A percentile compares a stretch with the other conserved stretches of the same genome.
These are phyloP conservation scores for Copsychus sechellarum DNA, from an alignment of 2,113 vertebrate genomes.

Conservation along the genomic window DNA sequence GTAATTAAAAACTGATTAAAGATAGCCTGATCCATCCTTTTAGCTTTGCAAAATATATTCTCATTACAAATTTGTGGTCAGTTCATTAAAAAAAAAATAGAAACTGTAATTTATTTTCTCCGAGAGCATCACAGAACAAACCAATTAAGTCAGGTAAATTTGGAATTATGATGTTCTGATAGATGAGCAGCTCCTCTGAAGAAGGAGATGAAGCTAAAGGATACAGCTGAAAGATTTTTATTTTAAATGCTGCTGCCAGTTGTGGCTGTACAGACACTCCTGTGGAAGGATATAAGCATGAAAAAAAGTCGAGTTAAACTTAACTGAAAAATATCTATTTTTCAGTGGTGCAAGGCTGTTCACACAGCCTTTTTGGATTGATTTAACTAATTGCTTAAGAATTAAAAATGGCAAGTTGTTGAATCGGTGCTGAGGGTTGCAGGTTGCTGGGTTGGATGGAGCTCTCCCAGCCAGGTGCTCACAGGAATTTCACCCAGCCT, in stretches of 20 bases:
- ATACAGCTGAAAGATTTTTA: slow-evolving; percentile 1
- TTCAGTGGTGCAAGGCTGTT: neutral
- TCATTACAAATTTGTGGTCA: slow-evolving; percentile 43
- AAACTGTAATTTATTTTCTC: slow-evolving; percentile 46
- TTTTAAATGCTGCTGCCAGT: neutral
- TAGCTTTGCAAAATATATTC: slow-evolving; percentile 26
- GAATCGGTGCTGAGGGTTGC: neutral
- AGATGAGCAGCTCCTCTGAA: neutral
- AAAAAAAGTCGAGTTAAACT: neutral
- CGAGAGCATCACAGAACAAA: neutral
- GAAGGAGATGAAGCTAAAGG: neutral
- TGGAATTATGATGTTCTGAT: slow-evolving; percentile 9
- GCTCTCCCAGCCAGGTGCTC: neutral
- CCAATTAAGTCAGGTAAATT: slow-evolving; percentile 37
- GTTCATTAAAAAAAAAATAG: neutral
- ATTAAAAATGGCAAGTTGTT: neutral
- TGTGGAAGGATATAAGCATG: neutral
- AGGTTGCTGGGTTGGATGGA: neutral
- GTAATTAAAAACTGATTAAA: slow-evolving; percentile 58
- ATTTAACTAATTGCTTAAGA: neutral
- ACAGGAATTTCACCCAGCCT: neutral
- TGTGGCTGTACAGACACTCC: neutral
- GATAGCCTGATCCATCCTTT: neutral
- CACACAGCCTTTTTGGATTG: neutral
- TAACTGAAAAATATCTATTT: neutral